A percentile compares a stretch with the other conserved stretches of the same genome.
These are phyloP conservation scores for Epicauta chinensis DNA, from an alignment of 1,140 invertebrate species.

Conservation along the genomic window DNA sequence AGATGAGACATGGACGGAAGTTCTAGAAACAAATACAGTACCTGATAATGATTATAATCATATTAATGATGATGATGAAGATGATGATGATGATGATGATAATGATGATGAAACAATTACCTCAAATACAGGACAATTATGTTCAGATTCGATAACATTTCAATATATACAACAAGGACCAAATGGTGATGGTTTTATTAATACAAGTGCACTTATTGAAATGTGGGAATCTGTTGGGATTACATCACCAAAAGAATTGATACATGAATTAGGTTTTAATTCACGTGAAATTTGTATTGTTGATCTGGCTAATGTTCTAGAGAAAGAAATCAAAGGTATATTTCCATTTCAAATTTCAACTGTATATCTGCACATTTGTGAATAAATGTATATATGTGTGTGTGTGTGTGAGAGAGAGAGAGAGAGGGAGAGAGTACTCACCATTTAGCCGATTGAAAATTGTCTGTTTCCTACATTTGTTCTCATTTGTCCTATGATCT, in stretches of 20 bases:
- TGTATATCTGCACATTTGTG: no score
- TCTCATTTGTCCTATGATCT: no score
- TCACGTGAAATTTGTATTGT: slow-evolving; percentile 55
- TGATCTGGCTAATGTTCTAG: slow-evolving; percentile 65
- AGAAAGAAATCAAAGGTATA: slow-evolving; percentile 63
- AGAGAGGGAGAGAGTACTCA: no score
- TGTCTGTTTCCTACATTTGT: no score
- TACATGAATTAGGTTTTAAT: slow-evolving; percentile 65
- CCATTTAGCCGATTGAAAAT: no score
- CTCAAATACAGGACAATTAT: slow-evolving; percentile 2
- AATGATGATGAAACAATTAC: not conserved
- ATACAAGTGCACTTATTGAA: slow-evolving; percentile 53
- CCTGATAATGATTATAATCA: not conserved
- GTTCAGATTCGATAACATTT: slow-evolving; percentile 35
- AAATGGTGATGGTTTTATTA: slow-evolving; percentile 38
- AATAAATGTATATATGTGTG: no score
- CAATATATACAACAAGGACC: slow-evolving; percentile 38
- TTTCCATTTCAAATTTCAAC: no score
- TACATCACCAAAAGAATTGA: slow-evolving; percentile 51
- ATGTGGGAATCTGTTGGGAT: slow-evolving; percentile 68
- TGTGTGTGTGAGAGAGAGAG: no score
- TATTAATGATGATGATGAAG: slow-evolving; percentile 17
- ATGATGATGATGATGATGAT: no score
- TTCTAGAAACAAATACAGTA: slow-evolving; percentile 30
- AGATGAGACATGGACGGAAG: slow-evolving; percentile 42